phyloP scores from a whole-genome alignment of 2,888 invertebrate species.

The Kuschelorhynchus macadamiae region DNA sequence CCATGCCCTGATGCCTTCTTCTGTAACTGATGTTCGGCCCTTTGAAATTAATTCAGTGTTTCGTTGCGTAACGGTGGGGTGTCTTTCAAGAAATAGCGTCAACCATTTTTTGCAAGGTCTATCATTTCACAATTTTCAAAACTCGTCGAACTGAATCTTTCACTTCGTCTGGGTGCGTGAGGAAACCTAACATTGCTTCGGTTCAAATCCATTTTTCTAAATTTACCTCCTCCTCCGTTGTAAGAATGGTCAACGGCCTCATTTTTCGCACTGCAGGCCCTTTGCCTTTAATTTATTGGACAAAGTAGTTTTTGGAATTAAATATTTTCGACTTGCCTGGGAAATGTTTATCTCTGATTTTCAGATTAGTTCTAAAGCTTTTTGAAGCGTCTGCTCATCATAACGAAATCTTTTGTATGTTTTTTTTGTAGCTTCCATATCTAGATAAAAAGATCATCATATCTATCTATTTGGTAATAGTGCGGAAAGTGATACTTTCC shows the following conservation, averaged over 20 bases:
- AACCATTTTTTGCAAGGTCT: constrained; percentile 32
- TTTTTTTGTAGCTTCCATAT: too few species aligned
- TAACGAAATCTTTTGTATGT: too few species aligned
- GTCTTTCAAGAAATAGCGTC: constrained; percentile 53
- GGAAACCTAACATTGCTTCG: constrained; percentile 48
- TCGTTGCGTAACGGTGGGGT: constrained; percentile 53
- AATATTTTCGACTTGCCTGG: constrained; percentile 8
- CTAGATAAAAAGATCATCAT: too few species aligned
- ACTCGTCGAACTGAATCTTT: constrained; percentile 41
- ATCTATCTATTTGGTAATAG: too few species aligned
- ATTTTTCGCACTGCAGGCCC: constrained; percentile 21
- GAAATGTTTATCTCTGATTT: too few species aligned
- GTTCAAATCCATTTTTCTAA: constrained; percentile 46
- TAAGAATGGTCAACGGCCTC: constrained; percentile 15
- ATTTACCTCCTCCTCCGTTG: too few species aligned
- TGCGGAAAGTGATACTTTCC: too few species aligned
- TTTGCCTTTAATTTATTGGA: constrained; percentile 20
- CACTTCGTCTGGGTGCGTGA: constrained; percentile 48
- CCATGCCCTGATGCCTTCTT: too few species aligned
- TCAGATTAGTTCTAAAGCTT: too few species aligned
- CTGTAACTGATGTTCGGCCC: too few species aligned
- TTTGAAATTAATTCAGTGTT: constrained; percentile 53
- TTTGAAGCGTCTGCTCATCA: too few species aligned
- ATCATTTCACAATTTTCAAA: constrained; percentile 14
- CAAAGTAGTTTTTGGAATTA: constrained; percentile 23